A percentile compares a stretch with the other conserved stretches of the same genome.
Evolutionary conservation across 1,140 invertebrate species (phyloP).

Genomic region (Calephelis virginiensis): DNA sequence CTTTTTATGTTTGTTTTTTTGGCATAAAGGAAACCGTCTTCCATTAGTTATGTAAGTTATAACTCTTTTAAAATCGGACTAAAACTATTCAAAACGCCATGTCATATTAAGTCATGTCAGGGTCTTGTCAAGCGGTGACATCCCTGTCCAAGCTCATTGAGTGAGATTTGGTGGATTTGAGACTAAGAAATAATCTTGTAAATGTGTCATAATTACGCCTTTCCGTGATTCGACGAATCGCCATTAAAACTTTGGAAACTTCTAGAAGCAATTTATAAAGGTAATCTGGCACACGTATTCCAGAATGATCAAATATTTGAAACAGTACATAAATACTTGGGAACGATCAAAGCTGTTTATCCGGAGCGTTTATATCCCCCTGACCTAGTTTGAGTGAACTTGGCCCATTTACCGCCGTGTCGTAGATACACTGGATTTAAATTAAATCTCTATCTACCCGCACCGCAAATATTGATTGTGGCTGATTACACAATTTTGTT

Average conservation of each 20-base stretch:
- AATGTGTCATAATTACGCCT: no score
- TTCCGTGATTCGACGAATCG: no score
- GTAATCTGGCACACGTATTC: background rate
- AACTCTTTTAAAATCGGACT: no score
- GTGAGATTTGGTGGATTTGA: no score
- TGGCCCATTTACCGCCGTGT: constrained; percentile 52
- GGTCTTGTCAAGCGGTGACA: no score
- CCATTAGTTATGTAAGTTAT: no score
- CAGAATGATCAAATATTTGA: background rate
- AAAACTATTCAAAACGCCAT: no score
- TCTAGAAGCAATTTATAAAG: background rate
- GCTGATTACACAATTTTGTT: background rate
- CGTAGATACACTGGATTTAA: constrained; percentile 29
- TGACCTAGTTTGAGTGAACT: constrained; percentile 65
- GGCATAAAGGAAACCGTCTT: no score
- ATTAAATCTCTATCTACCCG: constrained; percentile 3
- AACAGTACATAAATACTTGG: constrained; percentile 44
- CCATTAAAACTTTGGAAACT: background rate
- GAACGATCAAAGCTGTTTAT: constrained; percentile 40
- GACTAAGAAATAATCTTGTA: no score
- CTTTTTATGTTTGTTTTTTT: no score
- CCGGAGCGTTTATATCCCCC: constrained; percentile 49
- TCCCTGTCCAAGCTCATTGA: no score
- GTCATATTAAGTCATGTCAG: no score
- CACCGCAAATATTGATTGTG: background rate